Base-by-base conservation (phyloP, 2,113 vertebrate genomes). In the Hystrix brachyura region DNA sequence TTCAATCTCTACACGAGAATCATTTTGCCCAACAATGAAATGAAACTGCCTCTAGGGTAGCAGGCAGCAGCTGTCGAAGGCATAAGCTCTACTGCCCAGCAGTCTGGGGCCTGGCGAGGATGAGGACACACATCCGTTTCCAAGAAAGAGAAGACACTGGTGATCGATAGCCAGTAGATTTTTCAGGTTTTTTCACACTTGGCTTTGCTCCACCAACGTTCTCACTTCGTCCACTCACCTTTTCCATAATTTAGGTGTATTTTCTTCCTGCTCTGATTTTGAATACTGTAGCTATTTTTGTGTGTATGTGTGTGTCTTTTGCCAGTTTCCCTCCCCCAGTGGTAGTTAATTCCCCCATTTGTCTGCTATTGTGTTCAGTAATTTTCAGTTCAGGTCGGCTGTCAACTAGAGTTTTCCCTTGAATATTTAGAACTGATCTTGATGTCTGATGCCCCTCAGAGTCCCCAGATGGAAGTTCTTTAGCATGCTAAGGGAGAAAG, bases 1-100 rank as follows among this genome's bases (percentile, higher is more conserved):
- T 96, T 92, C 95, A 74, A 23, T 97, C 80, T 94, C 97, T 90
- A 69, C 74, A 38, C n/a, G 89, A 95, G 87, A 96, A 90, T 97
- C 71, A 81, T 76, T 96, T 96, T 97, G 74, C 93, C 71, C 27
- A 62, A 74, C 94, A 97, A 82, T 93, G 86, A 95, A 94, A 87
- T 87, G 29, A 79, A 93, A 18, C 71, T 72, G 87, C 86, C 60
- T 97, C 95, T 51, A 27, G 92, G 94, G 94, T 79, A 59, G 69
- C 87, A 76, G 85, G 69, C 79, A 93, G 89, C 95, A 96, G 94
- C 92, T 97, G 91, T 32, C 74, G 78, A 93, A 76, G 29, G 62
- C 69, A 57, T 4, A 72, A 90, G 46, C 80, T 87, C 88, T n/a
- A 27, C 86, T 53, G 2, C 43, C 25, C 55, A 46, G n/a, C 74